phyloP scores from a whole-genome alignment of 2,113 vertebrate species.

The Hemichromis elongatus region DNA sequence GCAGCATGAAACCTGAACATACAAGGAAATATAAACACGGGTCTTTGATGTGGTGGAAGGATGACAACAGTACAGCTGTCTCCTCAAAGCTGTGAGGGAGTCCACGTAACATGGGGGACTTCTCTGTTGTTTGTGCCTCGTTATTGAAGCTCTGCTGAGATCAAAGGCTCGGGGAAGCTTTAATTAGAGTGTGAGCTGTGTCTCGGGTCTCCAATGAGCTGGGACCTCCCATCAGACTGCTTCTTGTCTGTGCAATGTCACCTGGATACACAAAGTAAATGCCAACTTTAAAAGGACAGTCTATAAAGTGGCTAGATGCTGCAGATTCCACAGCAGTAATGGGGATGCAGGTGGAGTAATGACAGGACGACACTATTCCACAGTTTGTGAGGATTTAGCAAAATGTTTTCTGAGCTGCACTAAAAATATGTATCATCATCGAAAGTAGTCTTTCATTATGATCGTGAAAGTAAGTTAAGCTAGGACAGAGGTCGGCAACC shows the following conservation, averaged over 20 bases:
- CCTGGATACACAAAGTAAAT: constrained; percentile 24
- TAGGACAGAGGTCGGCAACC: background rate
- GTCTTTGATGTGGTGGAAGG: constrained; percentile 49
- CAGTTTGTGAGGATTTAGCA: background rate
- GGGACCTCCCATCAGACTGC: constrained; percentile 49
- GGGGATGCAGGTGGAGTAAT: background rate
- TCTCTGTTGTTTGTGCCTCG: constrained; percentile 49
- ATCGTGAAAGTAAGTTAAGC: background rate
- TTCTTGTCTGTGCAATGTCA: constrained; percentile 39
- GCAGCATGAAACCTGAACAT: constrained; percentile 11
- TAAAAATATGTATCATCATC: background rate
- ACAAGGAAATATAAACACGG: constrained; percentile 38
- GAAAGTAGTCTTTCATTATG: background rate
- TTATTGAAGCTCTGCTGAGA: constrained; percentile 54
- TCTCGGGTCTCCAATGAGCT: constrained; percentile 42
- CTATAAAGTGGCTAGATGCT: background rate
- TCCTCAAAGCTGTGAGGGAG: constrained; percentile 13
- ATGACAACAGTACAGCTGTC: constrained; percentile 57
- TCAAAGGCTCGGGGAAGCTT: constrained; percentile 59
- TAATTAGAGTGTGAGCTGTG: constrained; percentile 62
- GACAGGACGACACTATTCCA: background rate
- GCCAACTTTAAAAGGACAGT: background rate
- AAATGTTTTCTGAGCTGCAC: background rate
- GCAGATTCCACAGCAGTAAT: background rate
- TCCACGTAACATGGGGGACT: constrained; percentile 27